These are phyloP conservation scores for Cryptomyrus ogoouensis DNA, from an alignment of 2,113 vertebrate species.

Conservation along the genomic window DNA sequence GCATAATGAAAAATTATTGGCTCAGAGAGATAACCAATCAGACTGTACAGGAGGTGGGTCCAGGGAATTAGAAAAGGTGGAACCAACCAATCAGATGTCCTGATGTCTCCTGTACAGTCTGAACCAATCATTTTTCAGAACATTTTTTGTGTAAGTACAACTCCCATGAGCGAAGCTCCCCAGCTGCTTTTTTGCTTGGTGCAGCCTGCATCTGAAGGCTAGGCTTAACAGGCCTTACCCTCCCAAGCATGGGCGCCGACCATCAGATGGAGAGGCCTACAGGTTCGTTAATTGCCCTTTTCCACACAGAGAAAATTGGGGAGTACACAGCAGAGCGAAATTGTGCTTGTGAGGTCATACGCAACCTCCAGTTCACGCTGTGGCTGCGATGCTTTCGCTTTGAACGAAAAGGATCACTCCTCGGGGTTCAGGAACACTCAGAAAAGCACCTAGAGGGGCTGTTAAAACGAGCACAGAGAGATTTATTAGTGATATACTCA, in stretches of 20 bases:
- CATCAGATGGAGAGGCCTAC: neutral
- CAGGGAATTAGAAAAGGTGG: no score
- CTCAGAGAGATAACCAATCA: no score
- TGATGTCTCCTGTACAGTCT: no score
- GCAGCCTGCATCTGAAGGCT: neutral
- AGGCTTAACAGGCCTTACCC: neutral
- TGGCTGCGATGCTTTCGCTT: neutral
- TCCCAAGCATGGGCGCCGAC: neutral
- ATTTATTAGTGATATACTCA: conserved; percentile 36
- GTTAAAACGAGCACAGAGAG: conserved; percentile 35
- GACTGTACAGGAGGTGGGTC: no score
- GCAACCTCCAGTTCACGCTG: neutral
- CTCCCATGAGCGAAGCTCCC: neutral
- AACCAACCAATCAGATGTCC: no score
- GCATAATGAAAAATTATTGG: no score
- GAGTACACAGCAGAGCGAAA: neutral
- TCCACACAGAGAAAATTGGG: neutral
- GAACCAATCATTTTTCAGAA: no score
- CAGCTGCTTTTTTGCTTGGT: neutral
- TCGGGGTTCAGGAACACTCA: conserved; percentile 28
- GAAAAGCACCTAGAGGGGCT: conserved; percentile 29
- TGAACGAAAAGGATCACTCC: conserved; percentile 21
- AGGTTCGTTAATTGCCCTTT: neutral
- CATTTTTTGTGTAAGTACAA: no score
- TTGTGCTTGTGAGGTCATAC: neutral